Conservation (phyloP, 1,140 invertebrate genomes). For the Hycleus phaleratus region DNA sequence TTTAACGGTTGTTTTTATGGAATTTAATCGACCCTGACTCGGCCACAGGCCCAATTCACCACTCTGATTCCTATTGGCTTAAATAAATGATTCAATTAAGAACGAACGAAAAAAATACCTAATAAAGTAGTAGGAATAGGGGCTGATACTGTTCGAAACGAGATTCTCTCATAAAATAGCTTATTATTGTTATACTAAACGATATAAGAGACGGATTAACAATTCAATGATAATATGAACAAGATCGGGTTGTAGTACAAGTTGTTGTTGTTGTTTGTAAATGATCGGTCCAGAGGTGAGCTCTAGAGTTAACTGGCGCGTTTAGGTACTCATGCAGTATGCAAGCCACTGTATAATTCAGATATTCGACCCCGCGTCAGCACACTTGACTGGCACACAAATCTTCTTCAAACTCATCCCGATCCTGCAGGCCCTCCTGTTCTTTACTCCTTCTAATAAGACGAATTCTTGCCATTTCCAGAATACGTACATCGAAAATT, state of each 20-base stretch:
- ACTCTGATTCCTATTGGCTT: background rate
- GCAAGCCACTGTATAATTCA: constrained; percentile 38
- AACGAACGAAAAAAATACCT: no score
- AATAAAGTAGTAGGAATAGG: no score
- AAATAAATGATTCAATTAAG: background rate
- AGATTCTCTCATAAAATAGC: no score
- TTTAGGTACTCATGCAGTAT: constrained; percentile 39
- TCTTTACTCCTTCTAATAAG: constrained; percentile 4
- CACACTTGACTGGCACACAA: constrained; percentile 40
- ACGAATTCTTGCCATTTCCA: background rate
- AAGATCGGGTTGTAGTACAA: background rate
- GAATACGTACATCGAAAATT: background rate
- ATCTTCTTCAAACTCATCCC: constrained; percentile 28
- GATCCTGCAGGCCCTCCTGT: background rate
- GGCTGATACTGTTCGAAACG: no score
- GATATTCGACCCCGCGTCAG: constrained; percentile 34
- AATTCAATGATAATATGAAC: no score
- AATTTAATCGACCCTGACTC: background rate
- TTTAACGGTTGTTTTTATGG: background rate
- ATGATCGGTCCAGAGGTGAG: constrained; percentile 29
- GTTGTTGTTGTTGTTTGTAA: constrained; percentile 1
- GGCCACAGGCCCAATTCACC: background rate
- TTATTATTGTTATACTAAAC: no score
- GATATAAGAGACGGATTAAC: no score
- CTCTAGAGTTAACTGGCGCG: constrained; percentile 33